Base-by-base conservation (phyloP, 2,797 vertebrate species). In the Sebastes reedi region DNA sequence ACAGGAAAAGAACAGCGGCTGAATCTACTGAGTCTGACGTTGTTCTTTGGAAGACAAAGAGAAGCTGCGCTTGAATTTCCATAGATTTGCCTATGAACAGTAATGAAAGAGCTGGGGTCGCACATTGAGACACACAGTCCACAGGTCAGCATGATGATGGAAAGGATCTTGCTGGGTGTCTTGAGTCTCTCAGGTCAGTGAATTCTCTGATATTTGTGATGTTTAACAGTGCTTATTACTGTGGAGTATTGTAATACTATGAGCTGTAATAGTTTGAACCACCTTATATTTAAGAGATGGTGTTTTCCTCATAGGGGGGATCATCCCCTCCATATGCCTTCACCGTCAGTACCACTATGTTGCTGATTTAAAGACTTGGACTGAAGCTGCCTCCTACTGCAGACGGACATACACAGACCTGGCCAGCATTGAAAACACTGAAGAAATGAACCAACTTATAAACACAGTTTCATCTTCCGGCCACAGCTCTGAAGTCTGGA, bases 371-470 rank as follows among this genome's bases (percentile, higher is more conserved):
- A 67, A 11, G 79, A 84, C n/a, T 9, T 80, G 80, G 80, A 34
- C 10, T 20, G 74, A 72, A 24, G 86, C 83, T 79, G 42, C 24
- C 55, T 13, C 10, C 72, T 79, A 56, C 72, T 83, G 81, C 58
- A 76, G 56, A 52, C 0, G 72, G 27, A 76, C 0, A 2, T 71
- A 29, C 1, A 6, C 5, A 29, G 27, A 27, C 27, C 27, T 27
- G 27, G 27, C 27, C 27, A 27, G 27, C 27, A 27, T 27, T 27
- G 27, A 27, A 27, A 27, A 25, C 25, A 3, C 3, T 27, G 25
- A 27, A 27, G 25, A 27, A 27, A 27, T 27, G 25, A 27, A 27
- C 25, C 25, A 27, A 27, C 25, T 27, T 27, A 27, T 27, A 1
- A 27, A 27, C 25, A 27, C 25, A 1, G 25, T 27, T 27, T 27